Conservation (phyloP, 92 coral and sea anemone genomes). For the Palythoa grandiflora region DNA sequence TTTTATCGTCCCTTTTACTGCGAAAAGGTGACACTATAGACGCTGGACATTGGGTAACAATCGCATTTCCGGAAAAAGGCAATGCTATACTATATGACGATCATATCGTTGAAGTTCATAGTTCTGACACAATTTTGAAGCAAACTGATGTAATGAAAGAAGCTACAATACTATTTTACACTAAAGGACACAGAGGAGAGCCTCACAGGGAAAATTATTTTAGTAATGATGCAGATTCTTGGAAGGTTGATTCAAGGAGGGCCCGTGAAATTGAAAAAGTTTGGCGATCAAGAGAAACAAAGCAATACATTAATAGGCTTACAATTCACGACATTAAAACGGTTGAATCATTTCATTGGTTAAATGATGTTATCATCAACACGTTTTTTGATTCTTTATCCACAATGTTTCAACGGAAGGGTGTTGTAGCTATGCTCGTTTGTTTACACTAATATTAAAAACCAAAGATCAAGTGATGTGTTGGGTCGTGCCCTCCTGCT, state of each 20-base stretch:
- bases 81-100: constrained; percentile 1
- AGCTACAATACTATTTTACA: constrained; percentile 12
- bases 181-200: constrained; percentile 13
- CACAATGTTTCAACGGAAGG: no score
- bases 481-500: background rate
- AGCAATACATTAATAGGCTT: constrained; percentile 9
- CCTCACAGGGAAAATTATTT: constrained; percentile 14
- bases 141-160: constrained; percentile 3
- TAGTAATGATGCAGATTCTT: constrained; percentile 15
- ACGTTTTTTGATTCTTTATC: background rate
- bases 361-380: constrained; percentile 15
- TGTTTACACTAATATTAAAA: no score
- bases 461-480: background rate
- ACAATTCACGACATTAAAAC: constrained; percentile 12
- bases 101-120: constrained; percentile 8
- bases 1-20: background rate
- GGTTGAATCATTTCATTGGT: constrained; percentile 8
- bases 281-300: constrained; percentile 22
- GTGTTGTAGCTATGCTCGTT: no score
- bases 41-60: constrained; percentile 15
- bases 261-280: constrained; percentile 8
- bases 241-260: constrained; percentile 21
- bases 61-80: background rate
- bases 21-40: background rate
- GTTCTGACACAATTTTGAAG: constrained; percentile 17